Base-by-base conservation (phyloP, 2,797 vertebrate species). In the Holocentrus rufus region DNA sequence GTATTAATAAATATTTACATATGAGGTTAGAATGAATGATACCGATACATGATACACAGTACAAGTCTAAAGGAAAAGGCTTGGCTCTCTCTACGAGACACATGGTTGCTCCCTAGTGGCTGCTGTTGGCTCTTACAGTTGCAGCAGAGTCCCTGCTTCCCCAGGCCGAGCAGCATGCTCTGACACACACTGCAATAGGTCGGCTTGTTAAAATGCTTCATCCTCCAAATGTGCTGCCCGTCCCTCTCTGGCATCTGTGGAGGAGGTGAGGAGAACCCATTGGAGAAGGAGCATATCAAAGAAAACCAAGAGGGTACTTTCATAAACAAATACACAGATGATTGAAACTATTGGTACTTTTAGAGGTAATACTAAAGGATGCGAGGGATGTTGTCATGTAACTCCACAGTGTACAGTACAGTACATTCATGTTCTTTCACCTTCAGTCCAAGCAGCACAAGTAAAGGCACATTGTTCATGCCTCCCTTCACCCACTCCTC, bases 401-500 rank as follows among this genome's bases (percentile, higher is more conserved):
- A 46, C 15, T 5, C 11, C 22, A 10, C 23, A 30, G n/a, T 17
- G 39, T 52, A 5, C 14, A 34, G 18, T 46, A 2, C 13, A 18
- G 34, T 44, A 6, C 15, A 20, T n/a, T 13, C 3, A n/a, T 20
- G 39, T n/a, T 25, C n/a, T 20, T 68, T 80, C 50, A 93, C 95
- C 89, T 97, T 95, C 55, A 98, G 89, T 50, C 96, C 96, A 39
- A 98, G 92, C 39, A 98, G 93, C 70, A 97, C 96, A n/a, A 97
- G 91, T 65, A 98, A 86, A 11, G 96, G 96, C 22, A 96, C 93
- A 0, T 95, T 97, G 87, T 94, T 97, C 89, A 96, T 93, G 39
- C 96, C 96, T n/a, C 96, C 96, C 10, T 95, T 94, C 60, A 97
- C 81, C 96, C 96, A 98, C 72, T 98, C 96, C 1, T 95, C 92